Percentiles rank a stretch among this genome's conserved stretches.
phyloP scores from a whole-genome alignment of 2,113 vertebrate species.

The Dinomys branickii region DNA sequence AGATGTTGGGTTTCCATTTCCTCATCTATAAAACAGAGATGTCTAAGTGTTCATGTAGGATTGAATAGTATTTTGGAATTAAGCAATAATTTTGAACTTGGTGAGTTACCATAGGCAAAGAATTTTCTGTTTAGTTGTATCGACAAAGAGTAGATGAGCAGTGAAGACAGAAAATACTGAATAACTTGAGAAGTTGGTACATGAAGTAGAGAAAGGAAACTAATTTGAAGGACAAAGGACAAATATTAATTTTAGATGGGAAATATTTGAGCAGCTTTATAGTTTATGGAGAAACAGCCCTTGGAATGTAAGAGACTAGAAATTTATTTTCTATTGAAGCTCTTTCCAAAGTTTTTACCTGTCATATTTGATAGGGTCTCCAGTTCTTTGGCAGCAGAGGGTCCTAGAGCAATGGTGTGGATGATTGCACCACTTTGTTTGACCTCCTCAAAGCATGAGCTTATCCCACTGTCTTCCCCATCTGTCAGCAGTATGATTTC shows the following conservation, averaged over 20 bases:
- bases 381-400: slow-evolving; percentile 71
- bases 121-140: not conserved
- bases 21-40: not conserved
- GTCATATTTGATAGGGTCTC: slow-evolving; percentile 77
- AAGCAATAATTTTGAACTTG: not conserved
- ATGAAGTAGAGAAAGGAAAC: not conserved
- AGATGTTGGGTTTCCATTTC: not conserved
- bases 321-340: not conserved
- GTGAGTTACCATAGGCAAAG: not conserved
- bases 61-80: not conserved
- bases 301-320: not conserved
- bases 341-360: slow-evolving; percentile 65
- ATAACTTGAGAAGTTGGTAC: not conserved
- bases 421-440: slow-evolving; percentile 74
- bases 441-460: slow-evolving; percentile 64
- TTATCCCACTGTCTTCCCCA: slow-evolving; percentile 66
- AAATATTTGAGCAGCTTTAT: slow-evolving; percentile 39
- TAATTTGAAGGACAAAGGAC: not conserved
- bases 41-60: not conserved
- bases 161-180: not conserved
- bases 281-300: slow-evolving; percentile 7
- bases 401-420: slow-evolving; percentile 84
- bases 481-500: slow-evolving; percentile 86
- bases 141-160: not conserved
- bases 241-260: not conserved